These are phyloP conservation scores for Pseudoatta argentina DNA, from an alignment of 1,140 invertebrate species.

Conservation along the genomic window DNA sequence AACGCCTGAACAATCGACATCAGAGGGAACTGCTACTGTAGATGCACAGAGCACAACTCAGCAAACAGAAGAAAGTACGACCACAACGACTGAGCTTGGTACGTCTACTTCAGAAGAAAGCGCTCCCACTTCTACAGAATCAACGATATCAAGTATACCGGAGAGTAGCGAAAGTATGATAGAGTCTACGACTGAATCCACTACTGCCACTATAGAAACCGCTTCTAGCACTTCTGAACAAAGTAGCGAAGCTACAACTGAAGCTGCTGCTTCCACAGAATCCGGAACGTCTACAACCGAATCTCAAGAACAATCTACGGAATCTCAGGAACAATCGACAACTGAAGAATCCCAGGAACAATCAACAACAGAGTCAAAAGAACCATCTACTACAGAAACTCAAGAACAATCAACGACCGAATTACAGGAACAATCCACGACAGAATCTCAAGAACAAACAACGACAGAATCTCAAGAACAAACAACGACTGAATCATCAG, in stretches of 20 bases:
- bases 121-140: slow-evolving; percentile 76
- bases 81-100: slow-evolving; percentile 28
- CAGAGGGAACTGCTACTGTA: slow-evolving; percentile 63
- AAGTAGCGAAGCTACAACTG: slow-evolving; percentile 49
- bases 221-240: slow-evolving; percentile 54
- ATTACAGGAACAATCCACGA: slow-evolving; percentile 33
- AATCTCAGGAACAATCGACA: slow-evolving; percentile 34
- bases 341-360: slow-evolving; percentile 21
- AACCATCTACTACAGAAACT: slow-evolving; percentile 39
- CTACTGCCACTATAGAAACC: slow-evolving; percentile 16
- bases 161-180: slow-evolving; percentile 31
- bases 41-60: slow-evolving; percentile 65
- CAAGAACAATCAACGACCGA: slow-evolving; percentile 39
- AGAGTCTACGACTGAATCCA: slow-evolving; percentile 62
- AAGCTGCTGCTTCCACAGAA: slow-evolving; percentile 8
- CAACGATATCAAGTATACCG: slow-evolving; percentile 66
- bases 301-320: slow-evolving; percentile 35
- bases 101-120: slow-evolving; percentile 36
- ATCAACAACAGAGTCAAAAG: slow-evolving; percentile 4
- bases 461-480: slow-evolving; percentile 47
- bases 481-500: slow-evolving; percentile 37
- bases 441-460: slow-evolving; percentile 4
- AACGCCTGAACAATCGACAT: slow-evolving; percentile 54
- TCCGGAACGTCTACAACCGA: slow-evolving; percentile 51
- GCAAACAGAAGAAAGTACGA: slow-evolving; percentile 69